Evolutionary conservation across 2,888 invertebrate genomes (phyloP).

Genomic region (Tubulanus polymorphus): DNA sequence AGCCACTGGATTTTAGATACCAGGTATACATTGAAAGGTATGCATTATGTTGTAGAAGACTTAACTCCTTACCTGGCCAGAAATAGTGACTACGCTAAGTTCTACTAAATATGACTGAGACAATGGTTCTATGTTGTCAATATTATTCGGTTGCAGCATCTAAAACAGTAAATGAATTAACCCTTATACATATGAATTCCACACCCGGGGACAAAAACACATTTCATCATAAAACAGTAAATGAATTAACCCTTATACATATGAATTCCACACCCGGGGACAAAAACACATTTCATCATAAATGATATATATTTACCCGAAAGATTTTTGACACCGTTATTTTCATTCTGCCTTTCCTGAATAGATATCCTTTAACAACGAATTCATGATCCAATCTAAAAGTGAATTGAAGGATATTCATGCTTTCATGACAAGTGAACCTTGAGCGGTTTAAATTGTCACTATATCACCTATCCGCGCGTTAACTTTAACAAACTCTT

Average conservation of each 20-base stretch:
- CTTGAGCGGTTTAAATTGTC: background rate
- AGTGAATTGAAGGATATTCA: constrained; percentile 7
- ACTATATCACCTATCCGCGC: background rate
- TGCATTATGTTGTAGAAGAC: no score
- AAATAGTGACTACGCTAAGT: constrained; percentile 77
- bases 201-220: no score
- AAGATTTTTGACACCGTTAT: constrained; percentile 92
- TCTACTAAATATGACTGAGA: constrained; percentile 92
- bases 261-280: no score
- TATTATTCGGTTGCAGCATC: constrained; percentile 61
- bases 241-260: no score
- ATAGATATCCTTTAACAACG: constrained; percentile 88
- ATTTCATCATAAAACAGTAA: constrained; percentile 25
- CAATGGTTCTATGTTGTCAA: constrained; percentile 71
- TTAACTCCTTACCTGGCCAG: constrained; percentile 27
- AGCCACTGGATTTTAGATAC: no score
- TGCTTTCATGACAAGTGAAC: constrained; percentile 5
- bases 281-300: no score
- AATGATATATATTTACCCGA: constrained; percentile 62
- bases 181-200: no score
- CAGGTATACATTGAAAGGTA: no score
- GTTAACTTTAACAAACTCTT: background rate
- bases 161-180: constrained; percentile 21
- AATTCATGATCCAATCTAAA: constrained; percentile 82
- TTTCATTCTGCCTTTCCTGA: constrained; percentile 94